Evolutionary conservation across 2,888 invertebrate genomes (phyloP).

Genomic region (Eristalinus sepulchralis): DNA sequence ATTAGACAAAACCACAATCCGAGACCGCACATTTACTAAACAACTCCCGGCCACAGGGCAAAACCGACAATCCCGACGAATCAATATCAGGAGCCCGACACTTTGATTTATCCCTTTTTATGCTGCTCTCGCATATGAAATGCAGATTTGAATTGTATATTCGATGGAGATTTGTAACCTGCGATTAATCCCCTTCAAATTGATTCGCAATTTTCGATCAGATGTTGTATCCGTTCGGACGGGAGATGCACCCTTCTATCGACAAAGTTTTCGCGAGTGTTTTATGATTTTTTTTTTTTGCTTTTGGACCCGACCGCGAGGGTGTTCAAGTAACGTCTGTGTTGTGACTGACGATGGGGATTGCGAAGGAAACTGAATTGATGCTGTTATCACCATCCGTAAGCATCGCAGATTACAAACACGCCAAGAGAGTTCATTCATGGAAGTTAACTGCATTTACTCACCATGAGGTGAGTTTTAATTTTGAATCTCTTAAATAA

Average conservation of each 20-base stretch:
- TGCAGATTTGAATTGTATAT: slow-evolving; percentile 16
- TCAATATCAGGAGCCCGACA: not conserved
- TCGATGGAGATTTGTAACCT: not conserved
- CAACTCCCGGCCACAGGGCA: slow-evolving; percentile 1
- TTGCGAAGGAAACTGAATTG: slow-evolving; percentile 45
- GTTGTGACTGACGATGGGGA: slow-evolving; percentile 47
- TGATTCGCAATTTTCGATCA: slow-evolving; percentile 22
- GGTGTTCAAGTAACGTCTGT: slow-evolving; percentile 35
- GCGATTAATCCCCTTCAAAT: slow-evolving; percentile 45
- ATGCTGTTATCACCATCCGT: slow-evolving; percentile 62
- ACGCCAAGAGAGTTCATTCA: slow-evolving; percentile 7
- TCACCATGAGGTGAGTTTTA: slow-evolving; percentile 32
- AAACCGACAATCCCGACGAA: slow-evolving; percentile 12
- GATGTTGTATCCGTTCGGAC: slow-evolving; percentile 7
- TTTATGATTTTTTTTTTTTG: not conserved
- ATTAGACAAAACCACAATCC: slow-evolving; percentile 18
- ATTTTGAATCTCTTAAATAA: not conserved
- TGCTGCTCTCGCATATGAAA: not conserved
- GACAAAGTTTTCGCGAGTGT: not conserved
- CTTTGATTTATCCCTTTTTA: not conserved
- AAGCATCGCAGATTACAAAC: slow-evolving; percentile 21
- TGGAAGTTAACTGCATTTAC: slow-evolving; percentile 2
- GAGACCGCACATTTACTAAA: slow-evolving; percentile 35
- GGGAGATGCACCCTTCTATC: not conserved
- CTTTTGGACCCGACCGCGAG: not conserved